A percentile compares a stretch with the other conserved stretches of the same genome.
phyloP scores from a whole-genome alignment of 2,888 invertebrate species.

The Resseliella maxima region DNA sequence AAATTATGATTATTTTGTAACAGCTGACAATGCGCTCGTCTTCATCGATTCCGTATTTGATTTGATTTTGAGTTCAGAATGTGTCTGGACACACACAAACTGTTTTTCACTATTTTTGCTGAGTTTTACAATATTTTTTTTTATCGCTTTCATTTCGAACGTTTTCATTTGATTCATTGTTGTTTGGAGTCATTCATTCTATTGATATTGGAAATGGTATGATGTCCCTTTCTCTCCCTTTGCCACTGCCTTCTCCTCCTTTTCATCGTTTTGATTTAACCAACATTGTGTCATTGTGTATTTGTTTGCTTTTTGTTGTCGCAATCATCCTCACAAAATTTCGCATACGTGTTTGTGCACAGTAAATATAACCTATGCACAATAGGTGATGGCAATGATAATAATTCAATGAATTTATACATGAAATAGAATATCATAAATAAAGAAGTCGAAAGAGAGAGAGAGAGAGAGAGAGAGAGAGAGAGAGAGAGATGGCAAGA shows the following conservation, averaged over 20 bases:
- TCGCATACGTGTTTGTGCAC: slow-evolving; percentile 26
- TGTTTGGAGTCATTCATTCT: background rate
- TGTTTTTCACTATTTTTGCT: slow-evolving; percentile 20
- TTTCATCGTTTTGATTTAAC: too few relatives aligned
- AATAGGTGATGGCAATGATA: slow-evolving; percentile 40
- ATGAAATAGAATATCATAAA: slow-evolving; percentile 33
- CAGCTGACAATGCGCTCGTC: background rate
- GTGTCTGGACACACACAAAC: background rate
- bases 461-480: background rate
- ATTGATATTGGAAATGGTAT: slow-evolving; percentile 1
- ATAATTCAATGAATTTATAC: slow-evolving; percentile 49
- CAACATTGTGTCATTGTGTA: background rate
- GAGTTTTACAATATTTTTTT: slow-evolving; percentile 42
- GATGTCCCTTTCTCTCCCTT: too few relatives aligned
- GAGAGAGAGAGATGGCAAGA: background rate
- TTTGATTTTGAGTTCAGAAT: background rate
- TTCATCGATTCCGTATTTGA: background rate
- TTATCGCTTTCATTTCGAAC: slow-evolving; percentile 16
- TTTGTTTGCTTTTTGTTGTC: background rate
- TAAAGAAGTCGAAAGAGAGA: background rate
- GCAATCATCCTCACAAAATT: background rate
- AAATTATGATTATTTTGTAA: slow-evolving; percentile 51
- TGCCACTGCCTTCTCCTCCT: too few relatives aligned
- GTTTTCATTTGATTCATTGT: background rate
- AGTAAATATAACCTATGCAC: background rate